Base-by-base conservation (phyloP, 2,113 vertebrate genomes). In the Platichthys stellatus region DNA sequence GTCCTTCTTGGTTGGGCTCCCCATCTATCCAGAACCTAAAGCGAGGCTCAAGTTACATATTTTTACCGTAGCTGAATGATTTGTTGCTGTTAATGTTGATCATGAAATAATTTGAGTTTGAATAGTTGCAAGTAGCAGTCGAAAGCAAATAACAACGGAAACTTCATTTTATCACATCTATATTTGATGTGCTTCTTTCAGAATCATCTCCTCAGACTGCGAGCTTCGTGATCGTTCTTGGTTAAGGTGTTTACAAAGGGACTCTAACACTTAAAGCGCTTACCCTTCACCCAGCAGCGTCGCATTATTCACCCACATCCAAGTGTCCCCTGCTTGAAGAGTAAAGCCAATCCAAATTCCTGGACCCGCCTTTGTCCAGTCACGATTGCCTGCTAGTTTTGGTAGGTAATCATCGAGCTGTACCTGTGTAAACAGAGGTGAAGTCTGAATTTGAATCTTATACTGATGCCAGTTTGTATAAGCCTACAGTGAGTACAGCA, bases 231-330 rank as follows among this genome's bases (percentile, higher is more conserved):
- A 15, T 45, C 43, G 4, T 45, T 45, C 43, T 9, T 38, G 35
- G 35, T 38, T 38, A 38, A 2, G 35, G 9, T 38, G 35, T 38
- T 38, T 38, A 9, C 20, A n/a, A 5, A 20, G 43, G 59, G 8
- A 43, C 40, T 31, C 31, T 12, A 43, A 43, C 40, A 43, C 40
- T 63, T 8, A 61, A 31, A 64, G 6, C 9, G 31, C 75, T 82
- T 70, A 84, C 75, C 81, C 56, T 18, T 0, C 2, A 59, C 15
- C 6, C 18, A 23, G 21, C 40, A 56, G 54, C 7, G 68, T 54
- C 10, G 24, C 40, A 47, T 87, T 73, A 59, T 84, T 81, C 26
- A 78, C 14, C 78, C 81, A 84, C 66, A 62, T 17, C 85, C 85
- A 84, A 1, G 15, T 64, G 13, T 31, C 59, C 38, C 78, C 63